Evolutionary conservation across 23 tunicate genomes (phyloP).

Genomic region (Styela plicata): DNA sequence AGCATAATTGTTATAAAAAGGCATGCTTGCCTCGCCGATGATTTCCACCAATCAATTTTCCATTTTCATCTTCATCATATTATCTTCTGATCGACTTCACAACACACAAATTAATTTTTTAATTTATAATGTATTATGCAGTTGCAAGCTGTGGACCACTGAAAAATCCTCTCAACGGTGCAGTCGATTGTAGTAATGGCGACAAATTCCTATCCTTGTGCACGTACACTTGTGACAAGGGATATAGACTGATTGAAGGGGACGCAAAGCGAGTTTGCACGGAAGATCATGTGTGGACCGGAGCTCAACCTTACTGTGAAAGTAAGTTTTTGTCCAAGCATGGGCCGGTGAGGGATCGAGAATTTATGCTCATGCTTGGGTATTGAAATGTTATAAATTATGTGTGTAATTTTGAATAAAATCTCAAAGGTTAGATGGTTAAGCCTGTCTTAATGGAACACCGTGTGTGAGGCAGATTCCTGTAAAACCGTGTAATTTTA

Average conservation of each 20-base stretch:
- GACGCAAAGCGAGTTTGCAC: slow-evolving; percentile 18
- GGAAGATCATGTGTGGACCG: slow-evolving; percentile 34
- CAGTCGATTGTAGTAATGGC: slow-evolving; percentile 21
- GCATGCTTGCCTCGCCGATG: no score
- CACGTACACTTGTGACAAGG: slow-evolving; percentile 25
- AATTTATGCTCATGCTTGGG: neutral
- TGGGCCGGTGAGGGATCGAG: slow-evolving; percentile 9
- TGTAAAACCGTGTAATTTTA: neutral
- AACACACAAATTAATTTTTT: no score
- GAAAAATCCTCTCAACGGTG: slow-evolving; percentile 30
- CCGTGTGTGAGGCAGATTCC: neutral
- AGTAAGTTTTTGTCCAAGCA: slow-evolving; percentile 5
- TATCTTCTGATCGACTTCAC: no score
- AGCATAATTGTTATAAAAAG: no score
- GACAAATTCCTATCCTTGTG: slow-evolving; percentile 26
- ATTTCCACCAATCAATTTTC: no score
- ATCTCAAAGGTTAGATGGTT: no score
- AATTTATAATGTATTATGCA: no score
- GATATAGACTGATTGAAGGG: slow-evolving; percentile 15
- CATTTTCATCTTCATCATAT: no score
- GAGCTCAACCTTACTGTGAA: slow-evolving; percentile 33
- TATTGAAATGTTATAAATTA: no score
- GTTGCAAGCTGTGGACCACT: slow-evolving; percentile 23
- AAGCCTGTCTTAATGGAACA: neutral
- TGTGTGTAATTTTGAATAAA: no score